Evolutionary conservation across 1,140 invertebrate species (phyloP).

Genomic region (Achroia grisella): DNA sequence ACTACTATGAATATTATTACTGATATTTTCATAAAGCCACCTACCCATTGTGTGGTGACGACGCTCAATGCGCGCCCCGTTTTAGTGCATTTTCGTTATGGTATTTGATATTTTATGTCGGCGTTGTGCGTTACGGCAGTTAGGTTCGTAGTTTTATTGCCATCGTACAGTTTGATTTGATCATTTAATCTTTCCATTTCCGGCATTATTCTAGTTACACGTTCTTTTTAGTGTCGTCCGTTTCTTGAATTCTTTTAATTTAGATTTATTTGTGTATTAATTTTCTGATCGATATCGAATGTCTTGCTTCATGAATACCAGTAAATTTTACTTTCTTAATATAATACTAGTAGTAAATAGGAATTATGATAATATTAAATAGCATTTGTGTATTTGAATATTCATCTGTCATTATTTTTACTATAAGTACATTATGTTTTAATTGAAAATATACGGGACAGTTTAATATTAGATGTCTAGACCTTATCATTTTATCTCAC

Average conservation of each 20-base stretch:
- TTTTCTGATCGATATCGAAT: not conserved
- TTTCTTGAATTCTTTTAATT: conserved; percentile 1
- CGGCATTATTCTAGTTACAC: conserved; percentile 6
- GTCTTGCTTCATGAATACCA: not conserved
- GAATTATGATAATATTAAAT: too few species aligned
- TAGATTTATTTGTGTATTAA: not conserved
- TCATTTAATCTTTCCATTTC: conserved; percentile 21
- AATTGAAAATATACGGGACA: too few species aligned
- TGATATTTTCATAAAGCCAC: conserved; percentile 52
- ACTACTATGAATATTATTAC: conserved; percentile 52
- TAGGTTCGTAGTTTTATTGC: conserved; percentile 25
- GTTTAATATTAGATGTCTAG: too few species aligned
- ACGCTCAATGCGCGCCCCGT: conserved; percentile 25
- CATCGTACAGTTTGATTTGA: conserved; percentile 22
- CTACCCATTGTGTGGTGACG: conserved; percentile 35
- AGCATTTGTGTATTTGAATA: too few species aligned
- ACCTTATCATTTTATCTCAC: too few species aligned
- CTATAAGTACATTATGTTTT: too few species aligned
- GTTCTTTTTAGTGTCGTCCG: conserved; percentile 1
- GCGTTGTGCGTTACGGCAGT: conserved; percentile 18
- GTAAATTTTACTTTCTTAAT: too few species aligned
- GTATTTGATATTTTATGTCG: conserved; percentile 37
- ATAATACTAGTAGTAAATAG: too few species aligned
- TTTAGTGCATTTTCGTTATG: conserved; percentile 40
- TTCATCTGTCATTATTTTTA: too few species aligned